Base-by-base conservation (phyloP, 2,888 invertebrate species). In the Lamproptera curius region DNA sequence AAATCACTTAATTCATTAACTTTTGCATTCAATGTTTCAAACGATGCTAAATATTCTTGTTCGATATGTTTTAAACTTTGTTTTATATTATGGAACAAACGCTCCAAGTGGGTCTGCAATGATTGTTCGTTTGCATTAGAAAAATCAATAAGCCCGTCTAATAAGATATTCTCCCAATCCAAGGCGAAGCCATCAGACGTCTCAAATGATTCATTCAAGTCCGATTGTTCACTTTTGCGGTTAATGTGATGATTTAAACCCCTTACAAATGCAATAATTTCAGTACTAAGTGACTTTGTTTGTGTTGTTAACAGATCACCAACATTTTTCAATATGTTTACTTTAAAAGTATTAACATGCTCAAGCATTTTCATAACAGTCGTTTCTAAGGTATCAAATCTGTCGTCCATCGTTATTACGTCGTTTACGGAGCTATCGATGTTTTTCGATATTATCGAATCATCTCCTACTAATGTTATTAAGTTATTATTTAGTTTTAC, bases 401-500 rank as follows among this genome's bases (percentile, higher is more conserved):
- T 67, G 26, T 63, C 59, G 53, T 57, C 58, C 38, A 81, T 51
- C 4, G 53, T 47, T n/a, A n/a, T n/a, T n/a, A n/a, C n/a, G n/a
- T n/a, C n/a, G n/a, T n/a, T n/a, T n/a, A n/a, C n/a, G n/a, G n/a
- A n/a, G n/a, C n/a, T n/a, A n/a, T n/a, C n/a, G n/a, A n/a, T n/a
- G n/a, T n/a, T n/a, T n/a, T n/a, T n/a, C n/a, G n/a, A n/a, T n/a
- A n/a, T n/a, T n/a, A n/a, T n/a, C n/a, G n/a, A n/a, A n/a, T n/a
- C n/a, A n/a, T n/a, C n/a, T n/a, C n/a, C n/a, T n/a, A n/a, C n/a
- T 46, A 78, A 53, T 46, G 64, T 59, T 2, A 46, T 38, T 10
- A 74, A 57, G 44, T 78, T 65, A 37, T 58, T 55, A 52, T 72
- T 62, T 37, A 73, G 38, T 57, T 68, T 71, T 11, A 41, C 42